Percentiles rank a stretch among this genome's conserved stretches.
These are phyloP conservation scores for Trichogramma evanescens DNA, from an alignment of 2,888 invertebrate genomes.

Conservation along the genomic window DNA sequence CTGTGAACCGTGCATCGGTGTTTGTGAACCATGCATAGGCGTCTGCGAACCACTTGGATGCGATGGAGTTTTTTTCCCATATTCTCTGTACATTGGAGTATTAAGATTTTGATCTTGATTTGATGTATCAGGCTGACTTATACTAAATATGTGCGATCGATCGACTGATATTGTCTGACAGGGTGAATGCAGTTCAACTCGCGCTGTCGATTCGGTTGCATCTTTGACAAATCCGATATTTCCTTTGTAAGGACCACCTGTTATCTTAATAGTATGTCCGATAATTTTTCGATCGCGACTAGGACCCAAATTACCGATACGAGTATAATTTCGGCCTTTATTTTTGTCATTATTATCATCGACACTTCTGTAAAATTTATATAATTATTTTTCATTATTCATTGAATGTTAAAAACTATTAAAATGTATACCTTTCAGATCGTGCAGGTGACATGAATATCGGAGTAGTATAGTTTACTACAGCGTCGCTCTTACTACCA, in stretches of 20 bases:
- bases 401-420: neutral
- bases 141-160: conserved; percentile 31
- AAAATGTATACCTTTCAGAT: conserved; percentile 38
- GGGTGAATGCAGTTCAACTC: conserved; percentile 57
- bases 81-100: conserved; percentile 53
- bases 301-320: conserved; percentile 25
- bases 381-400: neutral
- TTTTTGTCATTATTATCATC: conserved; percentile 21
- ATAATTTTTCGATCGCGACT: conserved; percentile 49
- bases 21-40: conserved; percentile 59
- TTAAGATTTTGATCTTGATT: conserved; percentile 26
- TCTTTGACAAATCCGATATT: conserved; percentile 60
- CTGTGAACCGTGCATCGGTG: conserved; percentile 55
- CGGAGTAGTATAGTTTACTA: conserved; percentile 50
- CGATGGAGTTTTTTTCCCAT: no score
- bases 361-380: neutral
- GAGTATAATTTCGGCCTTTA: conserved; percentile 20
- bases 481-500: conserved; percentile 24
- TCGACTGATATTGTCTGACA: conserved; percentile 59
- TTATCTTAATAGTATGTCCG: conserved; percentile 57
- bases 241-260: conserved; percentile 55
- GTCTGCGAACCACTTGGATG: conserved; percentile 65
- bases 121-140: conserved; percentile 24
- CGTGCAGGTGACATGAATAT: conserved; percentile 54
- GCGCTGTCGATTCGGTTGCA: conserved; percentile 55